Evolutionary conservation across 2,797 vertebrate species (phyloP).

Genomic region (Cottoperca gobio): DNA sequence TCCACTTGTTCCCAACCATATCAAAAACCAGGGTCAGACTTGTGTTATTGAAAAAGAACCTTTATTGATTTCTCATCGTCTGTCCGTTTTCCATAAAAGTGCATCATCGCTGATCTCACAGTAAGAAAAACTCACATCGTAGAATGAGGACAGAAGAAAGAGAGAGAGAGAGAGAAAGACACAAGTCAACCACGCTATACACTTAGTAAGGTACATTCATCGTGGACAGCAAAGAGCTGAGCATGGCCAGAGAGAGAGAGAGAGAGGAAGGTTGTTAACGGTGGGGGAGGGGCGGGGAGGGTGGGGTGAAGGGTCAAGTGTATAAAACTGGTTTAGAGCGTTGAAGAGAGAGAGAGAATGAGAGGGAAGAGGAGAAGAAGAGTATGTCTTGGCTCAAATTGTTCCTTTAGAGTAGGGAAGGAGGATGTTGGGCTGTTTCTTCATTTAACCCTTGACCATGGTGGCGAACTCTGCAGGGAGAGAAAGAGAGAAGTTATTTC

Average conservation of each 20-base stretch:
- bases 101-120: slow-evolving; percentile 83
- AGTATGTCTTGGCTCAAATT: slow-evolving; percentile 80
- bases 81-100: slow-evolving; percentile 83
- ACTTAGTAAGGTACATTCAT: slow-evolving; percentile 82
- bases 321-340: slow-evolving; percentile 83
- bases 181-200: slow-evolving; percentile 76
- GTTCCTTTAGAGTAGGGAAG: slow-evolving; percentile 80
- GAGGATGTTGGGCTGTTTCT: slow-evolving; percentile 76
- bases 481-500: slow-evolving; percentile 17
- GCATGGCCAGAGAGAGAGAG: slow-evolving; percentile 65
- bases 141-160: slow-evolving; percentile 79
- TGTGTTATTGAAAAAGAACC: slow-evolving; percentile 84
- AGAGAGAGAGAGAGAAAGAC: slow-evolving; percentile 73
- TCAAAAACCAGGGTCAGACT: slow-evolving; percentile 52
- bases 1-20: background rate
- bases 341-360: slow-evolving; percentile 53
- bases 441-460: slow-evolving; percentile 82
- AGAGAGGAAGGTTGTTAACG: slow-evolving; percentile 46
- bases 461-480: slow-evolving; percentile 79
- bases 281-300: slow-evolving; percentile 31
- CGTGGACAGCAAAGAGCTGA: slow-evolving; percentile 74
- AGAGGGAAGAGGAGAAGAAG: slow-evolving; percentile 58
- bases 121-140: slow-evolving; percentile 79
- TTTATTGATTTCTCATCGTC: slow-evolving; percentile 85
- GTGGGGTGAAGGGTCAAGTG: slow-evolving; percentile 69